A percentile compares a stretch with the other conserved stretches of the same genome.
phyloP scores from a whole-genome alignment of 1,140 invertebrate species.

The Tribolium castaneum region DNA sequence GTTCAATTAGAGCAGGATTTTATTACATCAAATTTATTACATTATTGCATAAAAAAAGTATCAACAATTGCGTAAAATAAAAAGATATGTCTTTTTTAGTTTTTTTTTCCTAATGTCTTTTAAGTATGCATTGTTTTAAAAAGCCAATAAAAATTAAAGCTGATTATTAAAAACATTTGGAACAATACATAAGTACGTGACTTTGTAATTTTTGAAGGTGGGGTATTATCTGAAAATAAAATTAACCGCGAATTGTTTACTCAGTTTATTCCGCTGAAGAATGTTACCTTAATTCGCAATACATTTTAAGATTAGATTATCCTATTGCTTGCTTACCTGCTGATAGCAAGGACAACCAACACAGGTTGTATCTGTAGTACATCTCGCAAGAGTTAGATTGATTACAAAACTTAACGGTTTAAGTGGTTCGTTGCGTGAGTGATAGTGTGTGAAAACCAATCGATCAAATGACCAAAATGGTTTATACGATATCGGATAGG shows the following conservation, averaged over 20 bases:
- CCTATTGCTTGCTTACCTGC: neutral
- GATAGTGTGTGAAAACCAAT: neutral
- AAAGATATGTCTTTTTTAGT: no score
- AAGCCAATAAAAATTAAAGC: no score
- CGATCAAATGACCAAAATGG: neutral
- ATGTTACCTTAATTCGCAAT: neutral
- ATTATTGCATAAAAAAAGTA: no score
- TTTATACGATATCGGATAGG: neutral
- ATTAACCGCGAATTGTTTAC: neutral
- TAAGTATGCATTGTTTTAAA: no score
- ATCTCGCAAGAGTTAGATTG: slow-evolving; percentile 24
- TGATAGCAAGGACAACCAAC: slow-evolving; percentile 10
- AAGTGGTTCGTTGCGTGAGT: neutral
- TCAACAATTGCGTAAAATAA: no score
- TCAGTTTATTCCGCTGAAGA: neutral
- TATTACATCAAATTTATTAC: no score
- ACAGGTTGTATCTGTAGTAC: neutral
- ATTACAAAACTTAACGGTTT: neutral
- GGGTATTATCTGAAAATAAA: no score
- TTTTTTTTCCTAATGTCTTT: no score
- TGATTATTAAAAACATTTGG: no score
- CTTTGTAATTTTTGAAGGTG: no score
- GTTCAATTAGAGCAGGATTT: no score
- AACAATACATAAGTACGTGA: no score
- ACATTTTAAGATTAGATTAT: neutral